Evolutionary conservation across 2,888 invertebrate species (phyloP).

Genomic region (Oscheius sp.): DNA sequence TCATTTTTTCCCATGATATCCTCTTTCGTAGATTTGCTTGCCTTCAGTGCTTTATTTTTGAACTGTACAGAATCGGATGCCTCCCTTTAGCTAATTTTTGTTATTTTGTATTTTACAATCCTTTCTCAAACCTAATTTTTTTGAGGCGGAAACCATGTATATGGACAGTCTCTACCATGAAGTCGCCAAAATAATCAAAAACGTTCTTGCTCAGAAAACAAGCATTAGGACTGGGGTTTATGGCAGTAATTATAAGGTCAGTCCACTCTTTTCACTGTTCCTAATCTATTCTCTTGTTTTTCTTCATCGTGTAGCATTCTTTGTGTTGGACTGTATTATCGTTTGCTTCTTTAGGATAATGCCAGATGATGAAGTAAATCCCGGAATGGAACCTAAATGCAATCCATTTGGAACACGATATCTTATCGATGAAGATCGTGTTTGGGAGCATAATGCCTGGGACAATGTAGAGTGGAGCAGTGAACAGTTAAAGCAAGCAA

Average conservation of each 20-base stretch:
- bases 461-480: constrained; percentile 72
- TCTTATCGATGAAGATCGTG: constrained; percentile 49
- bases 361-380: neutral
- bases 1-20: no score
- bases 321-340: neutral
- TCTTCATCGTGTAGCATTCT: constrained; percentile 8
- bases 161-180: constrained; percentile 60
- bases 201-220: constrained; percentile 58
- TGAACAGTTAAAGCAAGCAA: constrained; percentile 64
- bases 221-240: constrained; percentile 63
- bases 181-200: constrained; percentile 60
- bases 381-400: constrained; percentile 45
- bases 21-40: no score
- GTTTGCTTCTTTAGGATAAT: neutral
- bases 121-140: neutral
- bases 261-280: constrained; percentile 2
- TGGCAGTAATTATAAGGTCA: constrained; percentile 59
- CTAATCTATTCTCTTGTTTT: neutral
- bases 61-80: no score
- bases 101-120: no score
- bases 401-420: constrained; percentile 59
- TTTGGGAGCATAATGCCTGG: constrained; percentile 70
- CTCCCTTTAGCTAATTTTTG: no score
- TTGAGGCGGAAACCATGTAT: constrained; percentile 37
- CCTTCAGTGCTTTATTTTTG: no score